phyloP scores from a whole-genome alignment of 2,888 invertebrate genomes.

The Nymphalis urticae region DNA sequence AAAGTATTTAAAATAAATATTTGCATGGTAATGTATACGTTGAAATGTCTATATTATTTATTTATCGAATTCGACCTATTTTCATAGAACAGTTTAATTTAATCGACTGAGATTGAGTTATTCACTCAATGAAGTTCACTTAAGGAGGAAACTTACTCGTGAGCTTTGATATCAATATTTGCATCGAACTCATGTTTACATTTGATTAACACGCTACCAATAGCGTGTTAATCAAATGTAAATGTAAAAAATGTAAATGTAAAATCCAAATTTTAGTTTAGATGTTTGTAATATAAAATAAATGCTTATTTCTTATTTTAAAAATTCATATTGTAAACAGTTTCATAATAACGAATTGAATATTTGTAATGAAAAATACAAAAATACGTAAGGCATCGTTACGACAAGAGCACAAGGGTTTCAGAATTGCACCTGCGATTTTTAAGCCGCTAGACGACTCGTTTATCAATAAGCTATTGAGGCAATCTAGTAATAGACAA shows the following conservation, averaged over 20 bases:
- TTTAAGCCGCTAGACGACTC: neutral
- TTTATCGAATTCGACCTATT: neutral
- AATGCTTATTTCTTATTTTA: no score
- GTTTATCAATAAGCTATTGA: no score
- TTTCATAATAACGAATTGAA: no score
- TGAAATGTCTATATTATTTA: neutral
- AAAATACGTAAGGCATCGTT: no score
- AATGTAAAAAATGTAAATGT: no score
- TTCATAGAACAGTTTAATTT: neutral
- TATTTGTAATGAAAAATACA: no score
- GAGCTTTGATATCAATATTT: slow-evolving; percentile 3
- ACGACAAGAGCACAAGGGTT: no score
- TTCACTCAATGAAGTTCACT: neutral
- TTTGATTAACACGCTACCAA: neutral
- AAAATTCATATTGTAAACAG: no score
- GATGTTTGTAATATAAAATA: neutral
- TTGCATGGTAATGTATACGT: neutral
- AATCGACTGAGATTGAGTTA: neutral
- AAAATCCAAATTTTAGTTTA: neutral
- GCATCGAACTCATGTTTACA: neutral
- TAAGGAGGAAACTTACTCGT: neutral
- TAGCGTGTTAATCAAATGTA: no score
- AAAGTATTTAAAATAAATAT: no score
- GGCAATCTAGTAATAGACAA: no score
- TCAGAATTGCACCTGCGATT: no score